phyloP scores from a whole-genome alignment of 2,113 vertebrate species.

The Sciurus niger region DNA sequence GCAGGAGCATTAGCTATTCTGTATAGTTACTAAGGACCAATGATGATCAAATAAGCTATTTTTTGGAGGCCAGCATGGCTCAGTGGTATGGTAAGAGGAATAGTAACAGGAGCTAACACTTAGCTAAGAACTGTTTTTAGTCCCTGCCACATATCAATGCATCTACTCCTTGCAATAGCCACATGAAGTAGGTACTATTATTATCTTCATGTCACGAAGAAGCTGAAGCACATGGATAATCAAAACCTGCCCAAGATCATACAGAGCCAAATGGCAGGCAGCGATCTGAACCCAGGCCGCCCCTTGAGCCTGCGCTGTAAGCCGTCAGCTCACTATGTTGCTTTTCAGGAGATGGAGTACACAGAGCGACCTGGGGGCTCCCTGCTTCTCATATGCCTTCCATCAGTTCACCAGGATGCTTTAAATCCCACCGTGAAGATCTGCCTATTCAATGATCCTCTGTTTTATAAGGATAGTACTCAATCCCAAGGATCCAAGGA shows the following conservation, averaged over 20 bases:
- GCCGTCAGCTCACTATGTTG: rapidly evolving
- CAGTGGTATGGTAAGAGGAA: neutral
- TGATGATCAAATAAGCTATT: neutral
- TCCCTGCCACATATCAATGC: neutral
- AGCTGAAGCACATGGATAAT: neutral
- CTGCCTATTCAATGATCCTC: neutral
- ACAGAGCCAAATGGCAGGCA: neutral
- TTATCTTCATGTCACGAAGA: neutral
- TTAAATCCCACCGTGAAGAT: too few relatives aligned
- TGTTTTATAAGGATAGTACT: neutral
- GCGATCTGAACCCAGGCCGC: neutral
- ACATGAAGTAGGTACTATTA: neutral
- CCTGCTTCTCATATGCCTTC: neutral
- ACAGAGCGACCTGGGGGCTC: neutral
- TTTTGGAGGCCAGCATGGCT: neutral
- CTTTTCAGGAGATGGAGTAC: too few relatives aligned
- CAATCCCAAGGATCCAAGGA: neutral
- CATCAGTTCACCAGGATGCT: neutral
- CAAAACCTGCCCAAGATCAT: neutral
- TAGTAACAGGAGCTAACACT: neutral
- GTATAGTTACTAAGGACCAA: neutral
- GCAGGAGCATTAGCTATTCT: neutral
- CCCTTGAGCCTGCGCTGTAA: neutral
- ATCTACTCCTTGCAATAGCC: neutral
- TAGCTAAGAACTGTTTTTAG: neutral